These are phyloP conservation scores for Sylvicapra grimmia DNA, from an alignment of 2,113 vertebrate species.

Conservation along the genomic window DNA sequence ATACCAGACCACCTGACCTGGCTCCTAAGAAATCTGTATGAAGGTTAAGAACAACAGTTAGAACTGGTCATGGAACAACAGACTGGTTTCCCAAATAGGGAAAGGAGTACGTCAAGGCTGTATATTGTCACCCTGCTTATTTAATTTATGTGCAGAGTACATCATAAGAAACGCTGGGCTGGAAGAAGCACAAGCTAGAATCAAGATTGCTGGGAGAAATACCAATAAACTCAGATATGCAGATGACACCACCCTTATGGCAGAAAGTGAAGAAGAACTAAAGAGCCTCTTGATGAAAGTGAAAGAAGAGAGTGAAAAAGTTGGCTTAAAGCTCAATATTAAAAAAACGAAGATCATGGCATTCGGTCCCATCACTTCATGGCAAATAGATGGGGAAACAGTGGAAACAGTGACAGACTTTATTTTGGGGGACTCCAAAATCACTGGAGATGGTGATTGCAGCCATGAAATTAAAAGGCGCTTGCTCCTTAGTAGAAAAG, in stretches of 20 bases:
- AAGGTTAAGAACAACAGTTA: background rate
- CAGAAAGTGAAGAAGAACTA: background rate
- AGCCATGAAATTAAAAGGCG: background rate
- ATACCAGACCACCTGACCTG: background rate
- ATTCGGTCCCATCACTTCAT: background rate
- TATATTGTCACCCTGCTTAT: background rate
- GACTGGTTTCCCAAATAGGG: background rate
- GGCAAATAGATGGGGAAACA: background rate
- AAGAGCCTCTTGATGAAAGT: background rate
- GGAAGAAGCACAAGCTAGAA: fast-evolving
- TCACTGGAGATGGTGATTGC: background rate
- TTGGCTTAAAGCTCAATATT: background rate
- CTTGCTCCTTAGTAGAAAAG: background rate
- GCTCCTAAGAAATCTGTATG: background rate
- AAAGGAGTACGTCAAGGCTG: fast-evolving
- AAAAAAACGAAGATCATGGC: background rate
- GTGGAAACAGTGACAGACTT: background rate
- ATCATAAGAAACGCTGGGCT: background rate
- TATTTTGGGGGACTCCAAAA: background rate
- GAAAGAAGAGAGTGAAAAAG: background rate
- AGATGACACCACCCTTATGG: background rate
- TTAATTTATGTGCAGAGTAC: background rate
- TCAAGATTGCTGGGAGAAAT: background rate
- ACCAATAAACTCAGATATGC: background rate
- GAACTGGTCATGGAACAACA: background rate